Evolutionary conservation across 2,113 vertebrate species (phyloP), one percentile per base, ranked within the genome.

Genomic region (Pimephales promelas): DNA sequence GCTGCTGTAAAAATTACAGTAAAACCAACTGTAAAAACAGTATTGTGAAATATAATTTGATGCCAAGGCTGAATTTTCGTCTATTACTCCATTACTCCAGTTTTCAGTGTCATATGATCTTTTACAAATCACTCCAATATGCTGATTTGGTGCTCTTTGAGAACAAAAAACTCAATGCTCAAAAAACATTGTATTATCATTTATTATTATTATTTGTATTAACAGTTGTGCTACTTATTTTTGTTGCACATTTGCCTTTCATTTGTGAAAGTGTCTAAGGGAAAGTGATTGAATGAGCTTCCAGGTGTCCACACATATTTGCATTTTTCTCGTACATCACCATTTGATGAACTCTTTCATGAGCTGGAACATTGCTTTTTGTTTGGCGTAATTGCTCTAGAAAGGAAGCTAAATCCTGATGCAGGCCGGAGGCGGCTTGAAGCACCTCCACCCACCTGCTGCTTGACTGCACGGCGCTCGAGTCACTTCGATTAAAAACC

Each of bases 361-460:
- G 74, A 76, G 74, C 74, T 57, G 52, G 22, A 76, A 40, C 49
- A 57, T 76, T 57, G 22, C n/a, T 34, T 11, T 52, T 18, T 31
- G 26, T 31, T 47, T 31, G 16, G 22, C 7, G 20, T 61, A 34
- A 74, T 76, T 54, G 83, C 61, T 83, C 18, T 81, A 78, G 64
- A 79, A 34, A 66, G 0, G 71, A 52, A 61, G 82, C 16, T 20
- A 76, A 36, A 76, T 74, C 72, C 45, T 54, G 18, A 74, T 54
- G 72, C 28, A 52, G 47, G 72, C 47, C 26, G 18, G 72, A 74
- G 28, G 45, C 47, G 2, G 47, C 72, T 54, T 54, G 26, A 11
- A 74, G 72, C 47, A 28, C 47, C 47, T 71, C 74, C 64, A 57
- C 66, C 68, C 66, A n/a, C 66, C 36, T 72, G 45, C 52, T 47